A percentile compares a stretch with the other conserved stretches of the same genome.
Evolutionary conservation across 2,888 invertebrate genomes (phyloP).

Genomic region (Tetragnatha montana): DNA sequence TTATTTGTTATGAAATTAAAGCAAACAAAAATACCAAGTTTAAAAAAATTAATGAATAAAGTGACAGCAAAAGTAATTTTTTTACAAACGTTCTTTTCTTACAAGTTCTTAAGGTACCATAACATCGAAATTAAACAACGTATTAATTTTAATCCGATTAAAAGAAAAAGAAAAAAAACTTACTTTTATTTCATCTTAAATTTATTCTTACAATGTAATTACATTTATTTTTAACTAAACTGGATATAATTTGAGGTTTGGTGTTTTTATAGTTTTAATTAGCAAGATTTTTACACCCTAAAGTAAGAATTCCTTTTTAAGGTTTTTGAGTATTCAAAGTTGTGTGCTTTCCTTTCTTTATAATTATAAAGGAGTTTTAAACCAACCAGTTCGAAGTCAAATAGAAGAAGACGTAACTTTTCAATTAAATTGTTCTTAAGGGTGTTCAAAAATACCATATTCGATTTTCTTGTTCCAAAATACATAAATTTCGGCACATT

Average conservation of each 20-base stretch:
- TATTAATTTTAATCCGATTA: conserved; percentile 27
- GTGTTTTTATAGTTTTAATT: neutral
- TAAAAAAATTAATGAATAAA: neutral
- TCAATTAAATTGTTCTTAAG: too few species aligned
- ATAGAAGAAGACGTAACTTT: too few species aligned
- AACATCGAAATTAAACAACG: neutral
- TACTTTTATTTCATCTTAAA: conserved; percentile 12
- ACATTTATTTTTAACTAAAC: neutral
- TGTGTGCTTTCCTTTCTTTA: too few species aligned
- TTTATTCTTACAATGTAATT: conserved; percentile 31
- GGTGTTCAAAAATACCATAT: too few species aligned
- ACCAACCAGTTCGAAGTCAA: too few species aligned
- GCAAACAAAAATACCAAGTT: neutral
- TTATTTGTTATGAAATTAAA: neutral
- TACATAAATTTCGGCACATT: too few species aligned
- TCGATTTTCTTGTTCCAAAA: too few species aligned
- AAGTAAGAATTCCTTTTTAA: neutral
- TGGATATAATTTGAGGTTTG: neutral
- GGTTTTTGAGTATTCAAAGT: too few species aligned
- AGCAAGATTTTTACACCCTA: neutral
- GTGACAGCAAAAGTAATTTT: neutral
- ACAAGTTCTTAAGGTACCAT: neutral
- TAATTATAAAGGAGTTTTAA: too few species aligned
- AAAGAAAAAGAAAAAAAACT: neutral
- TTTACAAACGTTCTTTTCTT: neutral